Evolutionary conservation across 1,140 invertebrate genomes (phyloP).

Genomic region (Sminthurides bifidus): DNA sequence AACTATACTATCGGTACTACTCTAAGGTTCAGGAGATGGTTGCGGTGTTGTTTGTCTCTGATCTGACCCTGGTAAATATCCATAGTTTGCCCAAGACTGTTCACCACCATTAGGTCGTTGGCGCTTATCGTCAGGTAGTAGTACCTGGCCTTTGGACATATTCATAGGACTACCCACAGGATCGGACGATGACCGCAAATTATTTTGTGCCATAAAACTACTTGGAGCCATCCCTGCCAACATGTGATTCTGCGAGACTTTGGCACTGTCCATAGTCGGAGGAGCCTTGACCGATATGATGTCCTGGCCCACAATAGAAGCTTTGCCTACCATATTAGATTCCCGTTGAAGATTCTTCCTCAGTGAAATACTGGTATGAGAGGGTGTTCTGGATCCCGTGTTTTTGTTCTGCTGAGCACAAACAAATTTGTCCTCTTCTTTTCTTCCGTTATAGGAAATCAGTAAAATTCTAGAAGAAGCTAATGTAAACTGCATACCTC

Average conservation of each 20-base stretch:
- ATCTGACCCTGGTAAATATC: too few species aligned
- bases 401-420: slow-evolving; percentile 4
- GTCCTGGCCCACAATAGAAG: background rate
- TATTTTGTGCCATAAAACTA: too few species aligned
- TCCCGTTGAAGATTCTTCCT: background rate
- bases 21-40: too few species aligned
- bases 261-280: background rate
- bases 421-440: background rate
- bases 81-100: too few species aligned
- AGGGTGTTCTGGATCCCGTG: background rate
- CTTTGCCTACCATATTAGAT: slow-evolving; percentile 4
- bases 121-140: too few species aligned
- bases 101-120: too few species aligned
- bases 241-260: background rate
- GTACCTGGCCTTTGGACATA: too few species aligned
- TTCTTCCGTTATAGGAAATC: background rate
- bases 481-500: background rate
- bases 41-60: too few species aligned
- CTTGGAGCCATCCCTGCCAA: too few species aligned
- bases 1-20: too few species aligned
- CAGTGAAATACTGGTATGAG: slow-evolving; percentile 4
- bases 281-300: background rate
- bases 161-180: too few species aligned
- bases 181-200: too few species aligned
- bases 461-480: background rate